These are phyloP conservation scores for Hydrolagus affinis DNA, from an alignment of 2,113 vertebrate genomes.

Conservation along the genomic window DNA sequence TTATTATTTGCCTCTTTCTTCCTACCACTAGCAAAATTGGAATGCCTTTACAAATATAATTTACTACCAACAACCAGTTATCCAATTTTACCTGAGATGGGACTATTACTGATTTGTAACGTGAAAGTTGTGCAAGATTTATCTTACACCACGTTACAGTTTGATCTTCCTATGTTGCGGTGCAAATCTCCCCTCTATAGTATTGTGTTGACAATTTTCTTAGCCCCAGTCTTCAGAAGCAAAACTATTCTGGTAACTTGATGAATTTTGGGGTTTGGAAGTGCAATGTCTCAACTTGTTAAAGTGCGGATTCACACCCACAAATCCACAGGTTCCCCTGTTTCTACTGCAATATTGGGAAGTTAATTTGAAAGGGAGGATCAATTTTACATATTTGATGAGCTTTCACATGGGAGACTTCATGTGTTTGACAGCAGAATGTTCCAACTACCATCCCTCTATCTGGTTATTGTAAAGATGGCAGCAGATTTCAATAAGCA, in stretches of 20 bases:
- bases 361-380: background rate
- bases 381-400: background rate
- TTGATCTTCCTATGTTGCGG: background rate
- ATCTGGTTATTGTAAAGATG: background rate
- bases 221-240: background rate
- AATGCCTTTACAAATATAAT: conserved; percentile 6
- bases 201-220: background rate
- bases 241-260: background rate
- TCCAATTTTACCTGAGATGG: background rate
- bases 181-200: background rate
- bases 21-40: background rate
- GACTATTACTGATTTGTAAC: background rate
- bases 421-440: no score
- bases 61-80: background rate
- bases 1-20: background rate
- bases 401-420: no score
- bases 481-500: background rate
- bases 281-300: background rate
- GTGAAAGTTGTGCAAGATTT: background rate
- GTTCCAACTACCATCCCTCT: no score
- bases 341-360: background rate
- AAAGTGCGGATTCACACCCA: background rate
- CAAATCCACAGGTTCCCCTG: background rate
- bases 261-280: background rate
- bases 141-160: background rate